Percentiles rank a stretch among this genome's conserved stretches.
Conservation (phyloP, 1,140 invertebrate species). For the Metopolophium dirhodum region DNA sequence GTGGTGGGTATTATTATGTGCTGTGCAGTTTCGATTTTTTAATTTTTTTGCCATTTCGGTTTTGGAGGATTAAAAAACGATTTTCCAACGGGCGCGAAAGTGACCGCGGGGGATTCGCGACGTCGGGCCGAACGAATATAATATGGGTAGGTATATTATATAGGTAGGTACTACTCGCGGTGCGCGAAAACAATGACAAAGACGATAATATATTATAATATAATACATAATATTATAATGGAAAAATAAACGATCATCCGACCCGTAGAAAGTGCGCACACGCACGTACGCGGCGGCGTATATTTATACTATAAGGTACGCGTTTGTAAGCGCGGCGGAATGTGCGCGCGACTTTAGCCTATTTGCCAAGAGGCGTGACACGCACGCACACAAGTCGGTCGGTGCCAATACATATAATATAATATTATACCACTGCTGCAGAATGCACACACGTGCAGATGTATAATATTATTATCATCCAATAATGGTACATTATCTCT, state of each 20-base stretch:
- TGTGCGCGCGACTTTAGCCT: slow-evolving; percentile 53
- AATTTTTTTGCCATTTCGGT: background rate
- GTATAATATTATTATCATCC: background rate
- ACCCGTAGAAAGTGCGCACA: slow-evolving; percentile 36
- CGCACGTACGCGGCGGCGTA: too few species aligned
- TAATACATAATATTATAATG: background rate
- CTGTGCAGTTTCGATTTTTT: background rate
- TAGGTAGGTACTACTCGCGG: background rate
- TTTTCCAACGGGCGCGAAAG: background rate
- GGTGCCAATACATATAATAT: background rate
- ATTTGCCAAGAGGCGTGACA: slow-evolving; percentile 56
- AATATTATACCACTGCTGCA: background rate
- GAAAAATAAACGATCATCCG: slow-evolving; percentile 47
- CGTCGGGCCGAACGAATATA: background rate
- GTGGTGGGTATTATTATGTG: background rate
- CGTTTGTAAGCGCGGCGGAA: slow-evolving; percentile 29
- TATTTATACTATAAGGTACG: background rate
- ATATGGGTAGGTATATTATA: background rate
- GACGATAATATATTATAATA: background rate
- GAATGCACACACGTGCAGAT: background rate
- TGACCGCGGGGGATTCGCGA: background rate
- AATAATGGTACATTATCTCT: background rate
- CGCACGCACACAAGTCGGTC: slow-evolving; percentile 38
- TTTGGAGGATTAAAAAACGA: slow-evolving; percentile 39
- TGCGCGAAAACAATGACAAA: slow-evolving; percentile 44